Evolutionary conservation across 2,797 vertebrate genomes (phyloP).

Genomic region (Silurus lanzhouensis): DNA sequence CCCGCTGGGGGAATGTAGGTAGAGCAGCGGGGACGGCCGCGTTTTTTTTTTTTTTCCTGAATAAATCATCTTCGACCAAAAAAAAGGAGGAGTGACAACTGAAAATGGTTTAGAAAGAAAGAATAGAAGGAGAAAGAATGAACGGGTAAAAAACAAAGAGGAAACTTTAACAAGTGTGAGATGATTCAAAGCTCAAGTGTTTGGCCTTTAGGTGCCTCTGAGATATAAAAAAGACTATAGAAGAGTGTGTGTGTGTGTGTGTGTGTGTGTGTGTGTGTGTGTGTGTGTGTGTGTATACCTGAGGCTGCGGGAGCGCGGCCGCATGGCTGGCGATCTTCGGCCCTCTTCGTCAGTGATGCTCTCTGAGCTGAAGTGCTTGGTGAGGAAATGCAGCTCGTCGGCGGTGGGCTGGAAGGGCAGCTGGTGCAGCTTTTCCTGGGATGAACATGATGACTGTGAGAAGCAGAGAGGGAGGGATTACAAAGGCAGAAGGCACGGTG

Average conservation of each 20-base stretch:
- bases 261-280: conserved; percentile 4
- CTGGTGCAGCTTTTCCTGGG: conserved; percentile 98
- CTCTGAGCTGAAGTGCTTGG: conserved; percentile 98
- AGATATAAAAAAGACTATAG: not conserved
- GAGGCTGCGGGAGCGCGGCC: conserved; percentile 93
- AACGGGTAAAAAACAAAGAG: conserved; percentile 29
- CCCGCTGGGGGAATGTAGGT: conserved; percentile 18
- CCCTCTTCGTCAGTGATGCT: conserved; percentile 93
- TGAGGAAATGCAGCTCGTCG: conserved; percentile 97
- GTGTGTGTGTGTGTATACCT: conserved; percentile 35
- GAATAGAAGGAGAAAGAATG: conserved; percentile 25
- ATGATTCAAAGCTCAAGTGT: conserved; percentile 41
- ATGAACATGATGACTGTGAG: conserved; percentile 98
- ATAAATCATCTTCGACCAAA: conserved; percentile 44
- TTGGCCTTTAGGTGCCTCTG: conserved; percentile 44
- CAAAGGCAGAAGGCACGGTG: conserved; percentile 54
- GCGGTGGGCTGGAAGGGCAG: conserved; percentile 97
- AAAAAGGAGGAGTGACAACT: not conserved
- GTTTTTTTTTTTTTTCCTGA: conserved; percentile 38
- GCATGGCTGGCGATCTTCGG: conserved; percentile 87
- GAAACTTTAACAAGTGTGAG: conserved; percentile 36
- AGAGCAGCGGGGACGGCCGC: conserved; percentile 21
- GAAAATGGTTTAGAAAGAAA: not conserved
- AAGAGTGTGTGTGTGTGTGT: not conserved
- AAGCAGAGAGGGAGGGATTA: conserved; percentile 86